These are phyloP conservation scores for Invenusta paracnida DNA, from an alignment of 2,888 invertebrate genomes.

Conservation along the genomic window DNA sequence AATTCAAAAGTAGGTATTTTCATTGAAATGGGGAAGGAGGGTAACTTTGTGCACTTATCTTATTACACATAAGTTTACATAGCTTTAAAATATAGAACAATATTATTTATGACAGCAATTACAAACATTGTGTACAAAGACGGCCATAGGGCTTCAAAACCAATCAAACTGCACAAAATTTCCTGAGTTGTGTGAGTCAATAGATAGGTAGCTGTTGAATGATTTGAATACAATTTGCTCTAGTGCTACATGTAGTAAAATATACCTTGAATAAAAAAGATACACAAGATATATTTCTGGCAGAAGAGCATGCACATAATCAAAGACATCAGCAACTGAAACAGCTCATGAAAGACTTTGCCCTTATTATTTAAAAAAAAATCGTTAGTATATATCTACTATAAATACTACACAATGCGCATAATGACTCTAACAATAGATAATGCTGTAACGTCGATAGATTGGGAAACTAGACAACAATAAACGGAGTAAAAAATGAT, in stretches of 20 bases:
- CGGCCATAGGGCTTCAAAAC: background rate
- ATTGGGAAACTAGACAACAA: background rate
- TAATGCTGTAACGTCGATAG: background rate
- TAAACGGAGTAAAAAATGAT: background rate
- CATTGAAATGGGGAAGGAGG: no score
- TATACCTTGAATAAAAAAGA: background rate
- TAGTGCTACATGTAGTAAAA: background rate
- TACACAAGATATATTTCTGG: background rate
- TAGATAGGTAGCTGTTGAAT: background rate
- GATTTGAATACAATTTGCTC: background rate
- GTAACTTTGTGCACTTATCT: no score
- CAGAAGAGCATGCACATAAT: background rate
- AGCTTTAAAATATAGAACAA: background rate
- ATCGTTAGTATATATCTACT: background rate
- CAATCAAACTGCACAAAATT: background rate
- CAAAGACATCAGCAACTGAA: background rate
- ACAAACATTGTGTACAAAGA: constrained; percentile 17
- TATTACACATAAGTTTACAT: no score
- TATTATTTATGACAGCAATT: background rate
- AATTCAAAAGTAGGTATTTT: no score
- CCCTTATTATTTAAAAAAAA: background rate
- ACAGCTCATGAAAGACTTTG: constrained; percentile 17
- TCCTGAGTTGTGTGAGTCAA: constrained; percentile 10
- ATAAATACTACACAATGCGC: background rate
- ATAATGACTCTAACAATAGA: background rate